A percentile compares a stretch with the other conserved stretches of the same genome.
phyloP scores from a whole-genome alignment of 2,113 vertebrate species.

The Hystrix brachyura region DNA sequence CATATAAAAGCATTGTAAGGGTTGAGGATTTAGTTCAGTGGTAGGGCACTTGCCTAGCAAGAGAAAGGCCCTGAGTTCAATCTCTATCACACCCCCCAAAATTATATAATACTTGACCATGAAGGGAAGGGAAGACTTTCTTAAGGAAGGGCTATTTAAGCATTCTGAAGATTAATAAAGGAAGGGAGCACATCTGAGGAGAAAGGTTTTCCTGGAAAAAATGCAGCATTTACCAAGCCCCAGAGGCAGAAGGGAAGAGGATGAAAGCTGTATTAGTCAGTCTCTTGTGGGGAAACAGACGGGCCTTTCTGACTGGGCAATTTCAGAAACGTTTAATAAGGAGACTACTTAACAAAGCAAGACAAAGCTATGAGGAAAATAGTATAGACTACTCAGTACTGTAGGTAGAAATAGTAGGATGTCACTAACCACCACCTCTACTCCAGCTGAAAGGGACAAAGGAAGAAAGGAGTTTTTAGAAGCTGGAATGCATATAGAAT shows the following conservation, averaged over 20 bases:
- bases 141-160: slow-evolving; percentile 26
- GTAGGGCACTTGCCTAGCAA: no score
- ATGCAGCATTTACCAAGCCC: slow-evolving; percentile 18
- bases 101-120: not conserved
- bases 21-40: no score
- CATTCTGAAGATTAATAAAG: slow-evolving; percentile 24
- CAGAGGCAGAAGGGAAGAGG: slow-evolving; percentile 14
- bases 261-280: slow-evolving; percentile 45
- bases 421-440: not conserved
- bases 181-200: not conserved
- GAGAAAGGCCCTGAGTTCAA: no score
- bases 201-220: not conserved
- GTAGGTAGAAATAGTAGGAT: not conserved
- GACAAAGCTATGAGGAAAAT: not conserved
- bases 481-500: not conserved
- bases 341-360: not conserved
- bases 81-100: no score
- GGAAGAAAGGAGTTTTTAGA: not conserved
- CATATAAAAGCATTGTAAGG: no score
- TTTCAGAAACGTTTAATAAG: slow-evolving; percentile 28
- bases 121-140: not conserved
- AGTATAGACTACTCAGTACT: not conserved
- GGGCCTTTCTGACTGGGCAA: not conserved
- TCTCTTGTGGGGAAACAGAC: slow-evolving; percentile 45
- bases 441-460: not conserved